Base-by-base conservation (phyloP, 2,113 vertebrate genomes). In the Pelobates fuscus region DNA sequence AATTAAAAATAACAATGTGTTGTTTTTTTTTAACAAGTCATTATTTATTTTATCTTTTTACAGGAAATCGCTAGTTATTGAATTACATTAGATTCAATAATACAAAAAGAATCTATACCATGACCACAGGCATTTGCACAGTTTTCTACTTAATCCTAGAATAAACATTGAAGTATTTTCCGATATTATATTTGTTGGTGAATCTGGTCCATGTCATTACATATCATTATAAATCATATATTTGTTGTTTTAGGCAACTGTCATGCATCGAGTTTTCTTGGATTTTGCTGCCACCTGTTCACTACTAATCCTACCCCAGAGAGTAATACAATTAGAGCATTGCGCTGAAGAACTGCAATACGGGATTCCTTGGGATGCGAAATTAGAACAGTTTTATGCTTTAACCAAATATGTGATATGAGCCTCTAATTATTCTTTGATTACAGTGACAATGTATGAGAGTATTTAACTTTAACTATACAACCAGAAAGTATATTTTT, bases 251-350 rank as follows among this genome's bases (percentile, higher is more conserved):
- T 71, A 71, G 59, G 43, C 70, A 71, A 71, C 70, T 62, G 70
- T 62, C 59, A 49, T 62, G 23, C 43, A 62, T 25, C 11, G 26
- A 17, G 25, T 49, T 71, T 63, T 57, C 58, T 52, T 46, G 60
- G 58, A 71, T 71, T 62, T 43, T 62, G 41, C 25, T 61, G 41
- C 70, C 70, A 71, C 70, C 70, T 71, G 70, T 71, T 43, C 70
- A 63, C 52, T 62, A 71, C 70, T 71, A 71, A 71, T 71, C 70
- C 70, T 71, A 62, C 70, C 70, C 70, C 60, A 49, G 70, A 64
- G 70, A 60, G 37, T 63, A 49, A 37, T 25, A 54, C 60, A 29
- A 52, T 63, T 44, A 62, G 58, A 71, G 58, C 10, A 52, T 23
- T 29, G 25, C 8, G 25, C 8, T 54, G 44, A 32, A 30, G 61